Percentiles rank a stretch among this genome's conserved stretches.
phyloP scores from a whole-genome alignment of 2,113 vertebrate genomes.

The Emydura subglobosa region DNA sequence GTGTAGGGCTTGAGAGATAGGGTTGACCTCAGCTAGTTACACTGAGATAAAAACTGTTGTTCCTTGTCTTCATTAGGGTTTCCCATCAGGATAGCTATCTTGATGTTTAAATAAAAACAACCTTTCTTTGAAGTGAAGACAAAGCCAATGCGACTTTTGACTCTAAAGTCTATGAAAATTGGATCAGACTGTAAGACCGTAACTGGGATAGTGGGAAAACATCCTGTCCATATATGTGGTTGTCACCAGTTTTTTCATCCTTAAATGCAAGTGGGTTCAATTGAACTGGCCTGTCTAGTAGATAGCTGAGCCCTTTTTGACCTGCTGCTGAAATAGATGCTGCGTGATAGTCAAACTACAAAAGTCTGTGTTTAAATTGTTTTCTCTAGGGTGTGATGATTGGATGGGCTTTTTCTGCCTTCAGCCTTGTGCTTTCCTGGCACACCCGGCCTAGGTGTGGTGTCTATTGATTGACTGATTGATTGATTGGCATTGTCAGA shows the following conservation, averaged over 20 bases:
- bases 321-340: not conserved
- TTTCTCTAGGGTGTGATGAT: rapidly evolving
- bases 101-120: not conserved
- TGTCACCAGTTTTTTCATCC: not conserved
- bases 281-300: not conserved
- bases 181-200: not conserved
- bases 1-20: not conserved
- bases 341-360: not conserved
- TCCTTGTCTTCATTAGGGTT: not conserved
- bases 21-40: not conserved
- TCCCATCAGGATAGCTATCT: not conserved
- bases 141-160: not conserved
- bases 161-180: not conserved
- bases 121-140: not conserved
- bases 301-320: not conserved
- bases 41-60: not conserved
- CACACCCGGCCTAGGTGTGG: not conserved
- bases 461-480: not conserved
- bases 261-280: not conserved
- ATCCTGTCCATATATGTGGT: not conserved
- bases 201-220: not conserved
- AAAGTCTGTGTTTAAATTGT: not conserved
- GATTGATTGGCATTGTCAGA: not conserved
- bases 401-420: rapidly evolving
- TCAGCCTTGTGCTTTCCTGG: not conserved